Evolutionary conservation across 2,888 invertebrate genomes (phyloP), one percentile per base, ranked within the genome.

Genomic region (Dione vanillae): DNA sequence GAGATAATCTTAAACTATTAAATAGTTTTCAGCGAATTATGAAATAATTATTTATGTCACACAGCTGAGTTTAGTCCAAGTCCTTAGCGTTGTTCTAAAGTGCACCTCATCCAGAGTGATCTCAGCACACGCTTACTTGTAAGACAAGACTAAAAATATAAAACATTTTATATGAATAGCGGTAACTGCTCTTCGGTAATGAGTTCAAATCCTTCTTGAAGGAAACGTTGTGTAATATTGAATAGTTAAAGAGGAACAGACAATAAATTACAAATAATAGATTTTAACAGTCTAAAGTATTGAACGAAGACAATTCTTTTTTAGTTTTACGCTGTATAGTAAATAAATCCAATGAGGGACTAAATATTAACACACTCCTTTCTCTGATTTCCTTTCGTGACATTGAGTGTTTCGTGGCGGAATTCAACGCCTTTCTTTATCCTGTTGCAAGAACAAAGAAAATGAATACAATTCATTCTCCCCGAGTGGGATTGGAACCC

Each of bases 71-170:
- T 56, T 40, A 40, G 56, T 54, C 37, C 11, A 12, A 40, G 56
- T 56, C 37, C 56, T 56, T 40, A 56, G 16, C 37, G 16, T 40
- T 7, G 37, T 40, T 37, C 10, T 56, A 16, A 56, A 40, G 56
- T 56, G 37, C 37, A 40, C 1, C 37, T 56, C 37, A 16, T 6
- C 56, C 11, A 1, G 37, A 56, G 56, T 56, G 56, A 16, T 56
- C 37, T 56, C 56, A 37, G 37, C 56, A 5, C 37, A 56, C 56
- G 11, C 37, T 40, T 7, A 56, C 35, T 56, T 56, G 54, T 54
- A 54, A 10, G n/a, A 37, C 10, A 37, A 37, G 37, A 40, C 11
- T 6, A 56, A 37, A 56, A 37, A 56, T 37, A 11, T 37, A 16
- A 56, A 56, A 37, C 37, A 56, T 16, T 56, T 37, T 56, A 2